These are phyloP conservation scores for Conistra vaccinii DNA, from an alignment of 2,888 invertebrate species.

Conservation along the genomic window DNA sequence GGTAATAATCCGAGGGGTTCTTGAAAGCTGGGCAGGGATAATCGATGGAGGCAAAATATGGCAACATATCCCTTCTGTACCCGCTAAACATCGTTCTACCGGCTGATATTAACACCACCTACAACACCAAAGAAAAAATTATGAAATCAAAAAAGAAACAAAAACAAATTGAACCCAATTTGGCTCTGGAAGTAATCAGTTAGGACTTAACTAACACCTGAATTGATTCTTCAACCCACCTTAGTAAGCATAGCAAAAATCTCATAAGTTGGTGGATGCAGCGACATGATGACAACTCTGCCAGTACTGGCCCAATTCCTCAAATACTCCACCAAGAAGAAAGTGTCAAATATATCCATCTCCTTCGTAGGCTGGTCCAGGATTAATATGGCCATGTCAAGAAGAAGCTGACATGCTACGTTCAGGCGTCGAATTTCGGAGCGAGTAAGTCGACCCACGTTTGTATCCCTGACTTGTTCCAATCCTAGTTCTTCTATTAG, in stretches of 20 bases:
- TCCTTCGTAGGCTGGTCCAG: slow-evolving; percentile 97
- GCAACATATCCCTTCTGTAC: slow-evolving; percentile 96
- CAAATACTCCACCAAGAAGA: slow-evolving; percentile 98
- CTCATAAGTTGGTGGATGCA: slow-evolving; percentile 98
- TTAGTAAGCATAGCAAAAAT: slow-evolving; percentile 98
- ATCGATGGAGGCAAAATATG: slow-evolving; percentile 97
- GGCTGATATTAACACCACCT: slow-evolving; percentile 96
- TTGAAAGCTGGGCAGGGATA: slow-evolving; percentile 99
- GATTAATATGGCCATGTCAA: slow-evolving; percentile 96
- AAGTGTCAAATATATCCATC: slow-evolving; percentile 98
- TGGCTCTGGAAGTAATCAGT: neutral
- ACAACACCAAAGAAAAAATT: slow-evolving; percentile 34
- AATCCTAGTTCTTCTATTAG: slow-evolving; percentile 97
- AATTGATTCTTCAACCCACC: slow-evolving; percentile 70
- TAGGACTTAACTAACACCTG: accelerated
- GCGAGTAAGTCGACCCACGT: slow-evolving; percentile 95
- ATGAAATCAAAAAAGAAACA: neutral
- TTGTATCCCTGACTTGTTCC: slow-evolving; percentile 96
- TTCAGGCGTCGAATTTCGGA: slow-evolving; percentile 97
- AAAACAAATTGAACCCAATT: neutral
- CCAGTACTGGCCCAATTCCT: slow-evolving; percentile 96
- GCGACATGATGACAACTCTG: slow-evolving; percentile 96
- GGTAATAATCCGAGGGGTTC: slow-evolving; percentile 98
- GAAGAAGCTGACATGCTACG: slow-evolving; percentile 96
- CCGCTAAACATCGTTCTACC: slow-evolving; percentile 98